phyloP scores from a whole-genome alignment of 2,113 vertebrate species.

The Ovis aries region DNA sequence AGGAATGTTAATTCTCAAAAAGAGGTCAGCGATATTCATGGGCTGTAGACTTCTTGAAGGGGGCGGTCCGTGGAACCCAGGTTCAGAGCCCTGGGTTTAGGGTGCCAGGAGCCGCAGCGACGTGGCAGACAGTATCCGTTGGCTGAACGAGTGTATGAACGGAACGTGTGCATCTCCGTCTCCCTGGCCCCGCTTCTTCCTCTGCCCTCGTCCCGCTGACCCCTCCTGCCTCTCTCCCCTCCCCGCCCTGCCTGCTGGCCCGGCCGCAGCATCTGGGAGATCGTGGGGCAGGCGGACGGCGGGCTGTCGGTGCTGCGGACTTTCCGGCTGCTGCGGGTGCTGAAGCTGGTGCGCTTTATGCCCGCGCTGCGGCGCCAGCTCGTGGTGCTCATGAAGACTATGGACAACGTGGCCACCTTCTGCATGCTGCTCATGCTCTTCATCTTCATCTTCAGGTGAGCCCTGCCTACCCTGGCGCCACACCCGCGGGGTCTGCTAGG shows the following conservation, averaged over 20 bases:
- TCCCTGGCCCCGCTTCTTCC: neutral
- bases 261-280: slow-evolving; percentile 91
- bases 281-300: slow-evolving; percentile 92
- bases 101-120: accelerated
- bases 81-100: neutral
- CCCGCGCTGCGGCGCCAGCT: slow-evolving; percentile 93
- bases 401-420: slow-evolving; percentile 99
- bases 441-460: slow-evolving; percentile 99
- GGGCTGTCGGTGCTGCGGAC: slow-evolving; percentile 94
- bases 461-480: accelerated
- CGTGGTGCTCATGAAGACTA: slow-evolving; percentile 98
- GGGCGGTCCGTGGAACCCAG: neutral
- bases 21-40: neutral
- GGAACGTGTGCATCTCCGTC: neutral
- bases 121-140: accelerated
- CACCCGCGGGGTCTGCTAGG: accelerated
- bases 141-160: neutral
- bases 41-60: neutral
- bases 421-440: slow-evolving; percentile 99
- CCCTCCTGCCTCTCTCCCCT: neutral
- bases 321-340: slow-evolving; percentile 92
- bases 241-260: neutral
- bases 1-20: neutral
- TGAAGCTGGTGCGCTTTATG: slow-evolving; percentile 98
- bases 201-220: accelerated